Evolutionary conservation across 2,797 vertebrate species (phyloP), one percentile per base, ranked within the genome.

Genomic region (Poecilia gillii): DNA sequence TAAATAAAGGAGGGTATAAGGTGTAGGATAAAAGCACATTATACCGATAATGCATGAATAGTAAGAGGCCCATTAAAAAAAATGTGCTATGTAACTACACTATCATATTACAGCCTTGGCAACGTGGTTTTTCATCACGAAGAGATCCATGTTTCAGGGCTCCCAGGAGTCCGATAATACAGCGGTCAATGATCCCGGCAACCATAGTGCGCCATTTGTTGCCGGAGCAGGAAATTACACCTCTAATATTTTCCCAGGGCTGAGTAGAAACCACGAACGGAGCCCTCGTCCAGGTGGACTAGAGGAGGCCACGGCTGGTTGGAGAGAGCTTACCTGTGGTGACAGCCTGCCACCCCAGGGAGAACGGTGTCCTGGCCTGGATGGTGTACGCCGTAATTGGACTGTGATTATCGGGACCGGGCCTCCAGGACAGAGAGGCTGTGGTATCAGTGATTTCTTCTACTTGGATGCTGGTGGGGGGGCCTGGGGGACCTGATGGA

Each of bases 301-400:
- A 83, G 87, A 91, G 83, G 85, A 88, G 84, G 85, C 85, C 86
- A 91, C 77, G 85, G 91, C 90, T 91, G 92, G 94, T 90, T 92
- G 90, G 89, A 92, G 83, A 89, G 81, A 84, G 83, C 94, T 92
- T 96, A 99, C 98, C 98, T 98, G 98, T 99, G 92, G 95, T 97
- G 94, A 99, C 97, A 12, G 97, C 97, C 92, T 99, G 98, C 98
- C 98, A 99, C 83, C 98, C 98, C 86, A 99, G 97, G 4, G 98
- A 99, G 94, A 99, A 99, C 0, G 98, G 98, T 8, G 99, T 99
- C 91, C 98, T 95, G 72, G 97, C 98, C 94, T 99, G 99, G 77
- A 99, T 96, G 57, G 96, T 95, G 70, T 97, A 98, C 88, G 95
- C 96, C 1, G 97, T 99, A 94, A 99, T 95, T 84, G 99, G 98